Conservation (phyloP, 2,888 invertebrate genomes). For the Drosophila meridionalis region DNA sequence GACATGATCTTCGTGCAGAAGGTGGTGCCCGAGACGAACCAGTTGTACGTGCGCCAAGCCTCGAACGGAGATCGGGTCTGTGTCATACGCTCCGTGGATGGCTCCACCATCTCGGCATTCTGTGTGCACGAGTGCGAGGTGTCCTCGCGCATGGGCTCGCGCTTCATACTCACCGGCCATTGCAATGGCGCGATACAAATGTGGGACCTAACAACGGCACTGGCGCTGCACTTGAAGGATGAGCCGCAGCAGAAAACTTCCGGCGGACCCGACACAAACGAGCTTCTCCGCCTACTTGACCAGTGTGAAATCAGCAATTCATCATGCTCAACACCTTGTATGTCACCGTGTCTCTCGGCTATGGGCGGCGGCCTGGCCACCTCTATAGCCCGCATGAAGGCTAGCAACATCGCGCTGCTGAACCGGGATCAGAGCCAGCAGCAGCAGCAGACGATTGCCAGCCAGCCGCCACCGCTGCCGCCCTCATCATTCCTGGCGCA, state of each 20-base stretch:
- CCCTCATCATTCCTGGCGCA: conserved; percentile 48
- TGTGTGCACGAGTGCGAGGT: conserved; percentile 99
- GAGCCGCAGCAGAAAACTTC: conserved; percentile 88
- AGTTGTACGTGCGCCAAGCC: conserved; percentile 96
- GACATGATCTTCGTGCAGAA: conserved; percentile 98
- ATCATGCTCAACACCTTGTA: conserved; percentile 90
- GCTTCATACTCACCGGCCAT: conserved; percentile 96
- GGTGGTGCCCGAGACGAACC: conserved; percentile 98
- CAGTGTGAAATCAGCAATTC: conserved; percentile 96
- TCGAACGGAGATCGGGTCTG: conserved; percentile 98
- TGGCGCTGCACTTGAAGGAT: conserved; percentile 91
- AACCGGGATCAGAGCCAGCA: conserved; percentile 82
- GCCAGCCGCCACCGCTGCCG: conserved; percentile 41
- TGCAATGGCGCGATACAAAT: conserved; percentile 97
- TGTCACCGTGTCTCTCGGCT: conserved; percentile 88
- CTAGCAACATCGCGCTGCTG: conserved; percentile 88
- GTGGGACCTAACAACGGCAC: conserved; percentile 99
- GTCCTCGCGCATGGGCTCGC: conserved; percentile 95
- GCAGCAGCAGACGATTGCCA: conserved; percentile 19
- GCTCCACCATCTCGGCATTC: conserved; percentile 96
- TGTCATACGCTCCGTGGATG: conserved; percentile 97
- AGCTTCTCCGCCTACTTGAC: conserved; percentile 95
- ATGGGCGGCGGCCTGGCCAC: conserved; percentile 83
- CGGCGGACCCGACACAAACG: conserved; percentile 97
- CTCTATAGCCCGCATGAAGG: conserved; percentile 86